Conservation (phyloP, 2,113 vertebrate species). For the Halcyon senegalensis region DNA sequence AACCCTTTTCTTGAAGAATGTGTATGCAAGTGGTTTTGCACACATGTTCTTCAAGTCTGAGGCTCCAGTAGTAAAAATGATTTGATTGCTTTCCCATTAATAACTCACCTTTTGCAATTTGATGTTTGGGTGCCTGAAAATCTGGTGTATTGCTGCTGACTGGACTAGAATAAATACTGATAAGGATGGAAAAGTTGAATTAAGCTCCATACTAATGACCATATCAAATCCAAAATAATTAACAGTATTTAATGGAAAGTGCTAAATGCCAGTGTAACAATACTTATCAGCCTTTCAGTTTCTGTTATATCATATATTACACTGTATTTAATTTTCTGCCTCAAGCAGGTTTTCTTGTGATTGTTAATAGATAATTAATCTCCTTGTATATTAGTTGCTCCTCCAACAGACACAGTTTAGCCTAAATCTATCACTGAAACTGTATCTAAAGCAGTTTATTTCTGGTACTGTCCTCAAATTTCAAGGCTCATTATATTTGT, state of each 20-base stretch:
- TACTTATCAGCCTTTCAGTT: background rate
- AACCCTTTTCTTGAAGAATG: background rate
- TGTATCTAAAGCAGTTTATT: background rate
- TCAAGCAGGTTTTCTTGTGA: background rate
- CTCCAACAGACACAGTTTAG: background rate
- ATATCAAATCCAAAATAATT: background rate
- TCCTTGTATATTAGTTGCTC: background rate
- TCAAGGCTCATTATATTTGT: background rate
- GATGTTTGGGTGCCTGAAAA: background rate
- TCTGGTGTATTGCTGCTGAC: background rate
- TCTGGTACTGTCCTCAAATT: background rate
- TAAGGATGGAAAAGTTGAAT: background rate
- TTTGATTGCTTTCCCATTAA: background rate
- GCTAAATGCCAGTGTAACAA: background rate
- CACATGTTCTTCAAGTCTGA: background rate
- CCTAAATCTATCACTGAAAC: background rate
- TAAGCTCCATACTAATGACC: background rate
- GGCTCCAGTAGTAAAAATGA: background rate
- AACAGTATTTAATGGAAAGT: background rate
- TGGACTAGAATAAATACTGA: background rate
- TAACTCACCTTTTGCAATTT: background rate
- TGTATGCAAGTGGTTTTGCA: background rate
- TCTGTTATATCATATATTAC: background rate
- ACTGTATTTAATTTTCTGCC: background rate
- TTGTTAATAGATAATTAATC: background rate